Evolutionary conservation across 2,797 vertebrate species (phyloP).

Genomic region (Harpagifer antarcticus): DNA sequence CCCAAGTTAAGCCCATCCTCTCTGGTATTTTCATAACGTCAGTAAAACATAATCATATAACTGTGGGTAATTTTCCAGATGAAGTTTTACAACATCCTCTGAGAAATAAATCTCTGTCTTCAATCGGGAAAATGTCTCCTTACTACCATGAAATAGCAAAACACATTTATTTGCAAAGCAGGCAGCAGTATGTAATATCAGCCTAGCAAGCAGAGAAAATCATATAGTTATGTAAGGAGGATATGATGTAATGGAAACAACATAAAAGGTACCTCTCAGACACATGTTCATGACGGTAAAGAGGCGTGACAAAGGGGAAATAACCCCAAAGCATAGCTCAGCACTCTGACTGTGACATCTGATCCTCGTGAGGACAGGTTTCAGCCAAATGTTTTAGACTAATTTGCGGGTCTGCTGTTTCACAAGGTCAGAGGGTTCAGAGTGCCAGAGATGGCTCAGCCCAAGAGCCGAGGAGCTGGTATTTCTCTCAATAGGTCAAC

Average conservation of each 20-base stretch:
- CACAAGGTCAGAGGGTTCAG: conserved; percentile 70
- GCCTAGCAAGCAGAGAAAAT: background rate
- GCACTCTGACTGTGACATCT: conserved; percentile 46
- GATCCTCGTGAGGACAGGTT: conserved; percentile 44
- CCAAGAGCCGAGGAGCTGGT: conserved; percentile 54
- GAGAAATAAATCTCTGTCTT: conserved; percentile 31
- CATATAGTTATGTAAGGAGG: conserved; percentile 30
- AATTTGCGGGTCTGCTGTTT: conserved; percentile 58
- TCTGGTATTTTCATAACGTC: conserved; percentile 64
- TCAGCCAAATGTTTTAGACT: conserved; percentile 57
- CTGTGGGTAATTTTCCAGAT: conserved; percentile 50
- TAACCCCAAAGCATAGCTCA: conserved; percentile 34
- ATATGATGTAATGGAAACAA: conserved; percentile 42
- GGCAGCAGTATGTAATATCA: background rate
- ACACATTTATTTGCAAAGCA: background rate
- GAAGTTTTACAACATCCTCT: conserved; percentile 39
- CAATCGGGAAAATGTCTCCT: conserved; percentile 1
- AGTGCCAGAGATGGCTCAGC: conserved; percentile 72
- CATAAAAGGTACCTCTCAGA: conserved; percentile 14
- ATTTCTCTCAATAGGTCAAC: conserved; percentile 58
- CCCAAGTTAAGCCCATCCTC: conserved; percentile 49
- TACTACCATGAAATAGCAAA: background rate
- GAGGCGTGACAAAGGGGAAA: conserved; percentile 33
- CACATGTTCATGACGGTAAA: conserved; percentile 7
- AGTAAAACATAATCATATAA: conserved; percentile 61